Base-by-base conservation (phyloP, 2,888 invertebrate species). In the Orthosia gracilis region DNA sequence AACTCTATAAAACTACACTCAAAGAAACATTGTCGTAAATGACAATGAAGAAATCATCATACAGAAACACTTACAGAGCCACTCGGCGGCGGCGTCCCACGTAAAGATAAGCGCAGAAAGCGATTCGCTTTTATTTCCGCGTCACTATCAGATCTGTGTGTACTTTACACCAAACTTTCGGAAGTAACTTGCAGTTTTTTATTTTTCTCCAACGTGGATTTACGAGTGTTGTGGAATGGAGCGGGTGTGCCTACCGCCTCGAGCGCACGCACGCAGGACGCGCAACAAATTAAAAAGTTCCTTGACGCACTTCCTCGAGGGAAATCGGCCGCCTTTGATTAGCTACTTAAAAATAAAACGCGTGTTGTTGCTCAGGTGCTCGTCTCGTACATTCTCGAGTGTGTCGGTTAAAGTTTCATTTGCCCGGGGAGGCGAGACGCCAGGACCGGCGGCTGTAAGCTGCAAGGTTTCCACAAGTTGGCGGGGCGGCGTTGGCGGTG, bases 261-360 rank as follows among this genome's bases (percentile, higher is more conserved):
- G 17, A 50, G 61, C 54, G 15, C 66, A 31, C 68, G 69, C 40
- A 66, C 61, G 61, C 61, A 5, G 21, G 61, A 17, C 68, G 61
- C 45, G 23, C 45, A 50, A 57, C 76, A 64, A 64, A 83, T 80
- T 73, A 72, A 80, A 71, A 71, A 76, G 66, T 73, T 73, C 31
- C 76, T 67, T 77, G 80, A 77, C 71, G 66, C 18, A 62, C 40
- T n/a, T 13, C 68, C 83, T 63, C 82, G 23, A n/a, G 83, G 80
- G 82, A 83, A 83, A 83, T 83, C 71, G 83, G 54, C 3, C 47
- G 57, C 31, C 69, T 77, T 77, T 83, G 82, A 83, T 83, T 71
- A 71, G 54, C 71, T 80, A 58, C 73, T 80, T 80, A 73, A 71
- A 82, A 77, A 83, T 77, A 80, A 73, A 80, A 76, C 72, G 69